Evolutionary conservation across 2,113 vertebrate species (phyloP), one percentile per base, ranked within the genome.

Genomic region (Phalacrocorax carbo): DNA sequence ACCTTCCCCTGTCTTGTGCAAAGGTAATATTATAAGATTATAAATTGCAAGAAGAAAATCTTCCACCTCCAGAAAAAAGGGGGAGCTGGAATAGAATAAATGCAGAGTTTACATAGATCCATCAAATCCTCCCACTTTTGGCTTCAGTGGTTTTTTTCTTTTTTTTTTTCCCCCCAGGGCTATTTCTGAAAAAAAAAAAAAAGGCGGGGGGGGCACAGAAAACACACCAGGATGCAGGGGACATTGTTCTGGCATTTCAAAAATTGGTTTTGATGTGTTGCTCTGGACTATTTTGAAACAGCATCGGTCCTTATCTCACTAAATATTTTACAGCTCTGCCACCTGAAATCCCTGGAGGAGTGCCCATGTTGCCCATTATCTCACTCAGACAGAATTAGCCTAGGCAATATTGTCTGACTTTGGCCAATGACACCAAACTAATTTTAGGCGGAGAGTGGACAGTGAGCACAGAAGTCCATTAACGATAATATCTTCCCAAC

Each of bases 311-410:
- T 92, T 81, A 84, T 75, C 60, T 92, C 72, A 32, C 26, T 61
- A 68, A 86, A 29, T 84, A 46, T 76, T 91, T 86, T 25, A 82
- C 73, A 70, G 38, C n/a, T 92, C 46, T 81, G 49, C 40, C 81
- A 86, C 81, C 57, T 93, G 88, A 90, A 92, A 84, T 92, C 86
- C 51, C 77, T 29, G 26, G 49, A 87, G 81, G 9, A 48, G 57
- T n/a, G 40, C 20, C 86, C 13, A 1, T 36, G 40, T 10, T 61
- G 57, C 65, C 83, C 73, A 93, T 89, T 95, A 84, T 64, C 48
- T 29, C 73, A 21, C 10, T 93, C 76, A 88, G 42, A 83, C 64
- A 83, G 72, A 93, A 91, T 78, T 86, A 92, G 61, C 51, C 60
- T 10, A 13, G 73, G 73, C 77, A 82, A 61, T 69, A 44, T 23